Evolutionary conservation across 2,113 vertebrate species (phyloP), one percentile per base, ranked within the genome.

Genomic region (Gallinago jamesoni): DNA sequence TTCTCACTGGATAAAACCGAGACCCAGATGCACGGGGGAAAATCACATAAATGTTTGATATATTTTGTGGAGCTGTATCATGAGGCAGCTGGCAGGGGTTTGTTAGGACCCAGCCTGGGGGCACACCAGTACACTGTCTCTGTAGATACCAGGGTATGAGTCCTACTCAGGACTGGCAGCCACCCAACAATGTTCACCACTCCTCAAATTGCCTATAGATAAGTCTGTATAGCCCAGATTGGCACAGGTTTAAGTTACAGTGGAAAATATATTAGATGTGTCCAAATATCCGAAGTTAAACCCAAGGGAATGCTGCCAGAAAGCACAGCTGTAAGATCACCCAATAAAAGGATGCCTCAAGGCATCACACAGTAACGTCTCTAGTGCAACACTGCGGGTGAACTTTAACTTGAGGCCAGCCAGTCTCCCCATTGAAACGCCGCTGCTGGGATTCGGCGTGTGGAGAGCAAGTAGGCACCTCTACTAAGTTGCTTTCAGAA

Each of bases 261-360:
- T 76, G 82, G 94, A 94, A 97, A 96, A 97, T 81, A 83, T 11
- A 94, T 84, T 22, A 75, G 67, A 87, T 69, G 87, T 22, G 22
- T 95, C 69, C 79, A 95, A 97, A 96, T 30, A 20, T 63, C 66
- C 69, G 74, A 41, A 90, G 89, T 79, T 48, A 88, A 95, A 73
- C 60, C 79, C 89, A 7, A 37, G 73, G 93, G 93, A 91, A 75
- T 27, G 76, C 78, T 83, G 90, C 79, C 86, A 89, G 56, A 64
- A 91, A 86, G 56, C 75, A 56, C 8, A 86, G 63, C 50, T 91
- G 64, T 74, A 50, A 83, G 68, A 80, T 31, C 90, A 84, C 16
- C 68, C 81, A 70, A 4, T 5, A 57, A 79, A 48, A 1, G 1
- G 4, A 27, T 67, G 86, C 92, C 90, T 84, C 1, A 1, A 86